Percentiles rank a stretch among this genome's conserved stretches.
These are phyloP conservation scores for Cosmorhoe ocellata DNA, from an alignment of 2,888 invertebrate genomes.

Conservation along the genomic window DNA sequence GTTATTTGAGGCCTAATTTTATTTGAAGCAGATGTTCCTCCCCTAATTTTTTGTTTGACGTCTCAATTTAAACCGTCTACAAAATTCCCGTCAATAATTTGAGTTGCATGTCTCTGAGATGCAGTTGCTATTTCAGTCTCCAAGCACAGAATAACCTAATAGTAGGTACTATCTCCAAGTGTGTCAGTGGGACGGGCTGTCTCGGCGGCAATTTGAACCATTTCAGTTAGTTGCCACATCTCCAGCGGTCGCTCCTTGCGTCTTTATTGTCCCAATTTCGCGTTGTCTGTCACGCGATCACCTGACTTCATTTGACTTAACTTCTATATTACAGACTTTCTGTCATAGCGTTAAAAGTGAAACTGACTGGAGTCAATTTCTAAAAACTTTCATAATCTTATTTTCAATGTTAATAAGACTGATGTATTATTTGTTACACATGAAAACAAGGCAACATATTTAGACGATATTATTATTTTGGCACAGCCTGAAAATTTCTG, in stretches of 20 bases:
- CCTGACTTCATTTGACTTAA: conserved; percentile 4
- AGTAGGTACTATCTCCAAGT: too few species aligned
- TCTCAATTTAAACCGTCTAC: conserved; percentile 1
- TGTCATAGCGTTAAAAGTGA: too few species aligned
- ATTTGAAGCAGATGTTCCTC: background rate
- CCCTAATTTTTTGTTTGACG: background rate
- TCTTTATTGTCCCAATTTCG: conserved; percentile 51
- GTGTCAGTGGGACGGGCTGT: conserved; percentile 71
- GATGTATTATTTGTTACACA: too few species aligned
- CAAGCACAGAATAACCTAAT: too few species aligned
- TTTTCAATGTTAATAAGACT: too few species aligned
- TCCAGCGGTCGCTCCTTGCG: conserved; percentile 38
- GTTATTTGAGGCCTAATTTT: too few species aligned
- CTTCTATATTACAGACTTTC: background rate
- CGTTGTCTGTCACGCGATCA: conserved; percentile 19
- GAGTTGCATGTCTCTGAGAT: conserved; percentile 41
- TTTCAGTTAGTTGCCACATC: conserved; percentile 54
- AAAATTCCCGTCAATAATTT: conserved; percentile 21
- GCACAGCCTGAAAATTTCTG: too few species aligned
- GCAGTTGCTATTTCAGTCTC: conserved; percentile 67
- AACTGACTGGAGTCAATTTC: too few species aligned
- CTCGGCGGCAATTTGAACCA: conserved; percentile 55
- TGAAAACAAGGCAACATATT: too few species aligned
- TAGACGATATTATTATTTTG: too few species aligned
- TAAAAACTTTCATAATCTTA: too few species aligned